These are phyloP conservation scores for Morpho achilles DNA, from an alignment of 2,888 invertebrate genomes.

Conservation along the genomic window DNA sequence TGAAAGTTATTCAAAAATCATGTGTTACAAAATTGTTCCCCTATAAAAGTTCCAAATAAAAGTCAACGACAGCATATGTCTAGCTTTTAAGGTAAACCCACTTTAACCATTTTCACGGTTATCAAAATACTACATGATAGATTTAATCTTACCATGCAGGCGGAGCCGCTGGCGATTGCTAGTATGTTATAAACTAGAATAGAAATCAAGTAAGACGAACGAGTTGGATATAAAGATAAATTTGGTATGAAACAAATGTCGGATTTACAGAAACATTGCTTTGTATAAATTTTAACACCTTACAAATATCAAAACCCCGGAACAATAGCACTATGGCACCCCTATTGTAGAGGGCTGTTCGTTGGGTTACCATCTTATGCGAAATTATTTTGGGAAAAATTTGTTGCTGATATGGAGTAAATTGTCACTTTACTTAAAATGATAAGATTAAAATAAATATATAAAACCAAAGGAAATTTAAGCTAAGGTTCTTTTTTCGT, in stretches of 20 bases:
- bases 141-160: too few relatives aligned
- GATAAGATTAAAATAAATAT: not conserved
- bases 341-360: constrained; percentile 39
- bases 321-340: constrained; percentile 47
- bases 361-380: not conserved
- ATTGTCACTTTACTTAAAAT: too few relatives aligned
- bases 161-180: not conserved
- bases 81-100: too few relatives aligned
- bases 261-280: constrained; percentile 15
- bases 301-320: constrained; percentile 42
- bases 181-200: constrained; percentile 8
- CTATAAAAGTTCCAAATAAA: too few relatives aligned
- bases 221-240: constrained; percentile 6
- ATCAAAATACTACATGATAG: too few relatives aligned
- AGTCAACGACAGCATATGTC: too few relatives aligned
- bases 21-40: too few relatives aligned
- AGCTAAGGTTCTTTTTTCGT: too few relatives aligned
- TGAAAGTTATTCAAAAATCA: too few relatives aligned
- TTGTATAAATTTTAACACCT: constrained; percentile 43
- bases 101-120: too few relatives aligned
- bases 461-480: not conserved
- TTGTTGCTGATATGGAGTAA: not conserved
- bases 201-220: constrained; percentile 8
- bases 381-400: not conserved
- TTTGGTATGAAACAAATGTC: constrained; percentile 24